These are phyloP conservation scores for Leistus spinibarbis DNA, from an alignment of 2,888 invertebrate genomes.

Conservation along the genomic window DNA sequence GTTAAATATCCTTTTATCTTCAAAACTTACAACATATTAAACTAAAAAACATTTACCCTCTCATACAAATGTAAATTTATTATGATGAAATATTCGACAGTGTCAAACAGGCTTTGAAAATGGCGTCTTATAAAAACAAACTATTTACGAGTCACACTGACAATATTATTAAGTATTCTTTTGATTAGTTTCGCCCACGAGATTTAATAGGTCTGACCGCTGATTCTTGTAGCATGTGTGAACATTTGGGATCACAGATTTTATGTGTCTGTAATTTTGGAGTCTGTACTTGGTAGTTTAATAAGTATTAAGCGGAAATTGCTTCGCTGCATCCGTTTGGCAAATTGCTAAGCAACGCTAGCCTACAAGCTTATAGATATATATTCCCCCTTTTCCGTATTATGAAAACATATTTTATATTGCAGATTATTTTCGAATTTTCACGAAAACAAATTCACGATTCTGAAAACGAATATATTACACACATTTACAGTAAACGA, in stretches of 20 bases:
- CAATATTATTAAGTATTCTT: background rate
- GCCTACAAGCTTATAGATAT: background rate
- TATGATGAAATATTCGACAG: no score
- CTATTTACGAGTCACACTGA: background rate
- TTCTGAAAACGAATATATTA: background rate
- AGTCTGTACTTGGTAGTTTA: slow-evolving; percentile 6
- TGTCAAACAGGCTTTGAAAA: no score
- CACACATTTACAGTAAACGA: background rate
- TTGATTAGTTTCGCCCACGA: background rate
- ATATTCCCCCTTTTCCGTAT: background rate
- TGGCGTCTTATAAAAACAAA: background rate
- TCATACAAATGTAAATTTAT: no score
- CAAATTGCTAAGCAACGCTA: background rate
- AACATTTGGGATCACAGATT: background rate
- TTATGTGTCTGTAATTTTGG: background rate
- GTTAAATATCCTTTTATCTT: slow-evolving; percentile 43
- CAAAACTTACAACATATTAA: no score
- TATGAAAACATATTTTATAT: background rate
- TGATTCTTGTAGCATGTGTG: background rate
- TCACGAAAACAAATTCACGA: background rate
- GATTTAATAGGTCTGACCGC: background rate
- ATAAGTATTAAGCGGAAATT: slow-evolving; percentile 23
- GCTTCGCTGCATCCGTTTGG: slow-evolving; percentile 20
- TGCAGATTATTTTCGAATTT: background rate
- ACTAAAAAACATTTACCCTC: no score